Evolutionary conservation across 2,888 invertebrate species (phyloP).

Genomic region (Ptilodon capucinus): DNA sequence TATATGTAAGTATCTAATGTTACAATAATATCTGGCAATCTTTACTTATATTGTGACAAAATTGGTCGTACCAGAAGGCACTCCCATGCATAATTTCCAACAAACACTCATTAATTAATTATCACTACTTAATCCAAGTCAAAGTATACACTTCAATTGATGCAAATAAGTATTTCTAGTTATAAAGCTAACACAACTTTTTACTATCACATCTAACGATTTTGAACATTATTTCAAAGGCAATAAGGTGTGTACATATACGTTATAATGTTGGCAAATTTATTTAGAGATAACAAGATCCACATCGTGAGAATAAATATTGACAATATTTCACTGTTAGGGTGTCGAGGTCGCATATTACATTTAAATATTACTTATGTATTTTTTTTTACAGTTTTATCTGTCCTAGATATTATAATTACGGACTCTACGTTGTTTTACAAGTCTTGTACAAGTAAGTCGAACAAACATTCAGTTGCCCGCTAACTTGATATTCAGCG

Average conservation of each 20-base stretch:
- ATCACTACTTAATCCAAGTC: constrained; percentile 20
- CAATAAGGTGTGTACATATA: background rate
- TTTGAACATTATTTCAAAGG: background rate
- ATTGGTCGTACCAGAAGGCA: background rate
- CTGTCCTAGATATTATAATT: too few species aligned
- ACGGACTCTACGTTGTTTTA: too few species aligned
- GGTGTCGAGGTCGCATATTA: too few species aligned
- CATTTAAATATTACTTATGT: too few species aligned
- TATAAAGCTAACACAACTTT: background rate
- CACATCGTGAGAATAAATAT: constrained; percentile 24
- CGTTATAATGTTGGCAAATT: constrained; percentile 7
- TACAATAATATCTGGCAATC: background rate
- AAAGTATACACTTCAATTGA: constrained; percentile 24
- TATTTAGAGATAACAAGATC: constrained; percentile 32
- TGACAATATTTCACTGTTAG: constrained; percentile 21
- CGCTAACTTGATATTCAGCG: too few species aligned
- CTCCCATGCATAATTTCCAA: constrained; percentile 1
- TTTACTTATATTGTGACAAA: background rate
- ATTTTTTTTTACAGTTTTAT: too few species aligned
- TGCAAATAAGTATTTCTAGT: constrained; percentile 19
- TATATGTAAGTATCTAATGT: background rate
- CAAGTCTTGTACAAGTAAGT: too few species aligned
- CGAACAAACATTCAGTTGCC: too few species aligned
- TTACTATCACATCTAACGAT: background rate
- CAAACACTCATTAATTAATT: constrained; percentile 19